Evolutionary conservation across 2,113 vertebrate species (phyloP).

Genomic region (Butorides virescens): DNA sequence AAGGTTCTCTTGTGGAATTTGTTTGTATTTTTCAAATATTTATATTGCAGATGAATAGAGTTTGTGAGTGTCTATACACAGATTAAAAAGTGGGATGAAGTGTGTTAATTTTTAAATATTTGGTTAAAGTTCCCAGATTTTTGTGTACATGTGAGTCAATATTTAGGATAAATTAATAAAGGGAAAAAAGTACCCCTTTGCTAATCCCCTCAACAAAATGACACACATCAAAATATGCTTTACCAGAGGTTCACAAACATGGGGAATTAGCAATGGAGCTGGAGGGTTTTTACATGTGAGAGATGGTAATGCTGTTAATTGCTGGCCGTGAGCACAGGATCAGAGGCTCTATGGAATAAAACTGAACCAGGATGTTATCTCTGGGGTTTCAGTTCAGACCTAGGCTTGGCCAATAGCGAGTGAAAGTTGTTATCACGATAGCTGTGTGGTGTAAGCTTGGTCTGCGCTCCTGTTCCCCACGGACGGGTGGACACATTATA

Average conservation of each 20-base stretch:
- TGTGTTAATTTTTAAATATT: background rate
- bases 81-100: background rate
- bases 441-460: background rate
- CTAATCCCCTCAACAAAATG: background rate
- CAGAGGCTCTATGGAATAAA: background rate
- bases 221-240: background rate
- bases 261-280: background rate
- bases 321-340: background rate
- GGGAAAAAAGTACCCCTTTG: background rate
- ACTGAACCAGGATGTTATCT: background rate
- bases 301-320: background rate
- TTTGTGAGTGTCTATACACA: background rate
- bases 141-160: background rate
- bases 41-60: background rate
- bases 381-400: background rate
- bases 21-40: background rate
- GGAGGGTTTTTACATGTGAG: background rate
- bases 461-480: accelerated
- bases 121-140: background rate
- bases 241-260: background rate
- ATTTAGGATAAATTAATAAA: background rate
- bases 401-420: background rate
- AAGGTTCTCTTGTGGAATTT: background rate
- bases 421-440: background rate
- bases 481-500: background rate